These are phyloP conservation scores for Xanthorhoe spadicearia DNA, from an alignment of 2,888 invertebrate genomes.

Conservation along the genomic window DNA sequence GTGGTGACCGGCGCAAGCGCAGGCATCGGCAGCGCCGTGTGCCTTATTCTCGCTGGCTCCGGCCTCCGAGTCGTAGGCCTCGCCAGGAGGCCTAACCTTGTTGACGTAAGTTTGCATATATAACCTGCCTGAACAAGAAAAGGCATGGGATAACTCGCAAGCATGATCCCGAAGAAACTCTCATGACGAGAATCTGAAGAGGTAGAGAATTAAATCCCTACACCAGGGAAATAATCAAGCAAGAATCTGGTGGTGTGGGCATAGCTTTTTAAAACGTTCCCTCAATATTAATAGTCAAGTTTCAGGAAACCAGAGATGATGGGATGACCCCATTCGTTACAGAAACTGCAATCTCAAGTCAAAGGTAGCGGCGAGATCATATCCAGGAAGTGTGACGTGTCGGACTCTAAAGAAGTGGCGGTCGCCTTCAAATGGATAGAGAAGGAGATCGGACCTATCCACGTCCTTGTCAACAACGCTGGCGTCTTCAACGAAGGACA, in stretches of 20 bases:
- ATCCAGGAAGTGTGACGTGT: slow-evolving; percentile 56
- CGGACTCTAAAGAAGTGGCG: slow-evolving; percentile 48
- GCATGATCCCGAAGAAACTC: too few species aligned
- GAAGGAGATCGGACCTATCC: slow-evolving; percentile 49
- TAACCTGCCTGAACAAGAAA: too few species aligned
- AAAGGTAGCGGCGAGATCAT: slow-evolving; percentile 47
- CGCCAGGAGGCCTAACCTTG: slow-evolving; percentile 50
- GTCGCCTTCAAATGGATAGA: slow-evolving; percentile 55
- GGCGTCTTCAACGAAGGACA: slow-evolving; percentile 50
- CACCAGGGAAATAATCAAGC: too few species aligned
- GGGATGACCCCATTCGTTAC: not conserved
- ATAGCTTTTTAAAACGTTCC: too few species aligned
- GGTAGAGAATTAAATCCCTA: too few species aligned
- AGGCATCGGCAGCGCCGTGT: slow-evolving; percentile 71
- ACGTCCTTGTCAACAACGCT: slow-evolving; percentile 61
- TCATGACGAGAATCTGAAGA: too few species aligned
- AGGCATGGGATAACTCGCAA: too few species aligned
- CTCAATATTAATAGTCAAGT: too few species aligned
- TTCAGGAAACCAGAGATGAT: too few species aligned
- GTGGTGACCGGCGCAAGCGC: slow-evolving; percentile 77
- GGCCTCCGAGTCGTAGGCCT: slow-evolving; percentile 63
- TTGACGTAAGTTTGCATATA: slow-evolving; percentile 49
- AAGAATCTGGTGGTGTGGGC: too few species aligned
- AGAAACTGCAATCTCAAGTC: slow-evolving; percentile 46
- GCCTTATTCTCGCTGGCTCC: slow-evolving; percentile 59